Evolutionary conservation across 2,797 vertebrate genomes (phyloP), one percentile per base, ranked within the genome.

Genomic region (Oophaga sylvatica): DNA sequence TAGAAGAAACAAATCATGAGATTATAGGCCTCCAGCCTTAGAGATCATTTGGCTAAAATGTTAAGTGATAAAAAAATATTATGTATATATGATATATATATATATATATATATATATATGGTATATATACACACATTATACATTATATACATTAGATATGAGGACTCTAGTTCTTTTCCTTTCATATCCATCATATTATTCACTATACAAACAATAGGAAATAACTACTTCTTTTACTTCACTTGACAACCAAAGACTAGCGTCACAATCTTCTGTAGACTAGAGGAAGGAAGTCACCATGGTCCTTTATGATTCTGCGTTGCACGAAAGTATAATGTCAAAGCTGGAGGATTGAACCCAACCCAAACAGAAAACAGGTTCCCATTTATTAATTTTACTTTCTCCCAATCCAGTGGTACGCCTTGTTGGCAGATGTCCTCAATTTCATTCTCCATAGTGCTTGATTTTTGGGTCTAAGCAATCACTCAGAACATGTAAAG

Each of bases 1-100:
- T 62, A 81, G 83, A 15, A 81, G 68, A 62, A 75, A 71, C 35
- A 84, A 80, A 67, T 53, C 56, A 53, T 15, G 15, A 81, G 62
- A 82, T 68, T 31, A 12, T 17, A 78, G 70, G 77, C 53, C 68
- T 35, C n/a, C 35, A 8, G 10, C 29, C 45, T 63, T 41, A 57
- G 31, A 63, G 22, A 17, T 48, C 20, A 65, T 12, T 45, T 45
- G 8, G n/a, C 41, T 12, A 75, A 48, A 73, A 73, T 20, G 31
- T 71, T 71, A 17, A 1, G 22, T 65, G 62, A 9, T 65, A 11
- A n/a, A 71, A 35, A 19, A 1, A 71, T 53, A 41, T 41, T 41
- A 41, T 41, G 4, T 41, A 3, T 41, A 41, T 26, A 26, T 26
- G n/a, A n/a, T n/a, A n/a, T n/a, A n/a, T 53, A 41, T 41, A 3